Conservation (phyloP, 2,888 invertebrate genomes). For the Ptycholaimellus sp. region DNA sequence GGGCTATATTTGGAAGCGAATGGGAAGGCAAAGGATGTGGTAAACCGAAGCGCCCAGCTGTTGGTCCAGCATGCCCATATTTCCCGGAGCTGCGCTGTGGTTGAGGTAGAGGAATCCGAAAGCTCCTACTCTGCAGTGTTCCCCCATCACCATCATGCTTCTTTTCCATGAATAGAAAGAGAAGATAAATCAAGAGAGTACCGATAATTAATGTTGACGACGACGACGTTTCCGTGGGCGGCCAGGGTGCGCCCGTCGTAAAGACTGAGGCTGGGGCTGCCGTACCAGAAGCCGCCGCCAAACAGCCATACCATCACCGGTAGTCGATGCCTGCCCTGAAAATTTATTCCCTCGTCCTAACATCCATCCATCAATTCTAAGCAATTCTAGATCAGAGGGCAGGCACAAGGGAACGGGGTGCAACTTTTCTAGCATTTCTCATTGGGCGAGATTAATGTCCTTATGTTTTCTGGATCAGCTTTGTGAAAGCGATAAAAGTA, state of each 20-base stretch:
- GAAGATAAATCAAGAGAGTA: not conserved
- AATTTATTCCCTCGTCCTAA: not conserved
- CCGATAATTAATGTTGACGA: slow-evolving; percentile 48
- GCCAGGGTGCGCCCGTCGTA: slow-evolving; percentile 41
- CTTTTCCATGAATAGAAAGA: not conserved
- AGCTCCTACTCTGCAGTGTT: slow-evolving; percentile 68
- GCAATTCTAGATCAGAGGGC: too few relatives aligned
- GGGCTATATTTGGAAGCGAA: not conserved
- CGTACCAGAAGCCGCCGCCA: slow-evolving; percentile 28
- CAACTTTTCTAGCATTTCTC: too few relatives aligned
- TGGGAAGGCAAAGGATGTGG: not conserved
- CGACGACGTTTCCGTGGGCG: slow-evolving; percentile 63
- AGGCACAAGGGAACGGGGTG: too few relatives aligned
- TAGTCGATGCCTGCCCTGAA: slow-evolving; percentile 16
- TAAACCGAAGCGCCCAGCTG: slow-evolving; percentile 1
- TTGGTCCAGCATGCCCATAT: slow-evolving; percentile 70
- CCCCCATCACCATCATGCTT: too few relatives aligned
- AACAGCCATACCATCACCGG: slow-evolving; percentile 27
- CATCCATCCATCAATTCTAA: not conserved
- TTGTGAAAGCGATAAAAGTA: too few relatives aligned
- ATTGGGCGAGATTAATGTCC: too few relatives aligned
- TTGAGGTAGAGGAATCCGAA: slow-evolving; percentile 74
- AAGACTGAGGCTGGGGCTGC: slow-evolving; percentile 28
- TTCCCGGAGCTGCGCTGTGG: slow-evolving; percentile 50
- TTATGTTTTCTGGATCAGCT: too few relatives aligned